Percentiles rank a stretch among this genome's conserved stretches.
Conservation (phyloP, 2,797 vertebrate genomes). For the Rachycentron canadum region DNA sequence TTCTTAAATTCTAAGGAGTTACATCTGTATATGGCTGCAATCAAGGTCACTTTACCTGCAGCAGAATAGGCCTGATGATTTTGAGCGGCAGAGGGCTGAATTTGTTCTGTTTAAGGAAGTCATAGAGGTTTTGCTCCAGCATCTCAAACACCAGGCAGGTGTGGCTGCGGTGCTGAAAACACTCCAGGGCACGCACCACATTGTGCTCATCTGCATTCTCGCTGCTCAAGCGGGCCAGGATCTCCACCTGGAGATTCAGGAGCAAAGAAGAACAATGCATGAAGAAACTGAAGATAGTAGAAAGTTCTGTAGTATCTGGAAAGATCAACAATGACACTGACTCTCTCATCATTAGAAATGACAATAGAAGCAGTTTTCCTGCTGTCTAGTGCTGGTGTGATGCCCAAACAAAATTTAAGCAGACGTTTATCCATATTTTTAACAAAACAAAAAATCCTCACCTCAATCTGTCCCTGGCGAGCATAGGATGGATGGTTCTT, state of each 20-base stretch:
- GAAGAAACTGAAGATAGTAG: not conserved
- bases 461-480: constrained; percentile 97
- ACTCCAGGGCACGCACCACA: constrained; percentile 95
- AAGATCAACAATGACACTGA: not conserved
- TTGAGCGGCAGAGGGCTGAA: constrained; percentile 97
- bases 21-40: not conserved
- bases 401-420: not conserved
- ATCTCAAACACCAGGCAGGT: constrained; percentile 98
- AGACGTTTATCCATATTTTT: not conserved
- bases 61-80: constrained; percentile 95
- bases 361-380: not conserved
- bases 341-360: not conserved
- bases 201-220: constrained; percentile 97
- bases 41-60: constrained; percentile 82
- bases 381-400: not conserved
- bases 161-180: constrained; percentile 96
- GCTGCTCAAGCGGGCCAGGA: constrained; percentile 93
- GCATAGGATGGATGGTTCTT: constrained; percentile 99
- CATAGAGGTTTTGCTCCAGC: constrained; percentile 98
- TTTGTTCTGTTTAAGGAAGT: constrained; percentile 99
- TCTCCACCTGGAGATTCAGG: constrained; percentile 81
- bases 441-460: constrained; percentile 73
- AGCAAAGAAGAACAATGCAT: not conserved
- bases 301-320: not conserved
- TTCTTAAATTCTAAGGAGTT: not conserved